Conservation (phyloP, 2,888 invertebrate species). For the Agrypnus murinus region DNA sequence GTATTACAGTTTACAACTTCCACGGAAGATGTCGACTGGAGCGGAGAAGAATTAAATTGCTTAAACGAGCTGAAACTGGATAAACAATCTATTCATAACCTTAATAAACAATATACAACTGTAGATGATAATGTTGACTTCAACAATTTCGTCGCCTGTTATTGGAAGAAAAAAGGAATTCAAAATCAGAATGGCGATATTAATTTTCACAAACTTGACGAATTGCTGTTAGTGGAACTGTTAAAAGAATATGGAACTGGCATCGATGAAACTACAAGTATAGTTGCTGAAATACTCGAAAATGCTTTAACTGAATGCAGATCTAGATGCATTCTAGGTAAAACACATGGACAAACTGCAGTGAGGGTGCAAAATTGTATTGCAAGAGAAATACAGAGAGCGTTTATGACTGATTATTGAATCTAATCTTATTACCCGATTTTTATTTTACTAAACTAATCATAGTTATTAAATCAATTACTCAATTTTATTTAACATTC, state of each 20-base stretch:
- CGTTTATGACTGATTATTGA: no score
- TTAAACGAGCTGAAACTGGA: background rate
- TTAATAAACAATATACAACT: background rate
- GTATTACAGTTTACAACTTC: background rate
- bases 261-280: background rate
- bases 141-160: conserved; percentile 13
- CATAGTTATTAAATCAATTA: no score
- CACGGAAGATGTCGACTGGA: conserved; percentile 4
- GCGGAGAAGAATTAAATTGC: conserved; percentile 9
- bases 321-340: background rate
- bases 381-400: background rate
- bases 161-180: conserved; percentile 24
- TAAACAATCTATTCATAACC: background rate
- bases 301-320: conserved; percentile 8
- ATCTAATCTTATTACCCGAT: no score
- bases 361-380: conserved; percentile 6
- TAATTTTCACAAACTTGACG: background rate
- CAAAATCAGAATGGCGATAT: conserved; percentile 14
- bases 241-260: background rate
- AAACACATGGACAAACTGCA: conserved; percentile 12
- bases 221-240: background rate
- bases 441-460: no score
- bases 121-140: conserved; percentile 4
- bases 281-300: background rate
- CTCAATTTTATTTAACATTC: no score